Conservation (phyloP, 2,113 vertebrate genomes). For the Dasyurus viverrinus region DNA sequence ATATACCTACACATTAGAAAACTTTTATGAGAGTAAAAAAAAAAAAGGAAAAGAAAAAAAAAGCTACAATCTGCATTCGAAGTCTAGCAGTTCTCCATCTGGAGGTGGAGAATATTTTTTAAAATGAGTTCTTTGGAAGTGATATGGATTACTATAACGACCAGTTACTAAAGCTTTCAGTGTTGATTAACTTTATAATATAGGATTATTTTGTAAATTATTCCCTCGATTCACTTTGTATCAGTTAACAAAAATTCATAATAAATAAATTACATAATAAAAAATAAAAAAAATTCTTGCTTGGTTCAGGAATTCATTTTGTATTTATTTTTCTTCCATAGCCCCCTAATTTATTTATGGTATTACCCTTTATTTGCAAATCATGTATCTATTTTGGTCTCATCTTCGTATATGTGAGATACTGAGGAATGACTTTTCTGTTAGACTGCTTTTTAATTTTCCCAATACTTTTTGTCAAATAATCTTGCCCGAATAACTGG, state of each 20-base stretch:
- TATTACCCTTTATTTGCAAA: neutral
- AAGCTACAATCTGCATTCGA: neutral
- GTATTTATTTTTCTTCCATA: neutral
- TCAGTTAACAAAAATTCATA: neutral
- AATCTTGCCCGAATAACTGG: neutral
- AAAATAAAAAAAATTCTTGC: neutral
- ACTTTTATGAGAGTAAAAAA: neutral
- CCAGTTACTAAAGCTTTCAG: neutral
- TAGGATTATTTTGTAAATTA: neutral
- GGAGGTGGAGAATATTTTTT: neutral
- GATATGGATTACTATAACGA: neutral
- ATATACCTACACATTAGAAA: neutral
- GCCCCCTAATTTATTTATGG: neutral
- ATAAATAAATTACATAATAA: neutral
- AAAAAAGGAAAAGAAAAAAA: neutral
- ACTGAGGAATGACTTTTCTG: neutral
- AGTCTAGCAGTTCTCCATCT: neutral
- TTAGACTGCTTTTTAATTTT: neutral
- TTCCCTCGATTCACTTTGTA: neutral
- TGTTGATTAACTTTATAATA: neutral
- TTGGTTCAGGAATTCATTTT: neutral
- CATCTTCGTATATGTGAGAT: neutral
- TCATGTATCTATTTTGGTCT: neutral
- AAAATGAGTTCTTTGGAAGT: neutral
- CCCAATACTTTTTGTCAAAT: neutral